phyloP scores from a whole-genome alignment of 2,888 invertebrate genomes.

The Onthophagus sagittarius region DNA sequence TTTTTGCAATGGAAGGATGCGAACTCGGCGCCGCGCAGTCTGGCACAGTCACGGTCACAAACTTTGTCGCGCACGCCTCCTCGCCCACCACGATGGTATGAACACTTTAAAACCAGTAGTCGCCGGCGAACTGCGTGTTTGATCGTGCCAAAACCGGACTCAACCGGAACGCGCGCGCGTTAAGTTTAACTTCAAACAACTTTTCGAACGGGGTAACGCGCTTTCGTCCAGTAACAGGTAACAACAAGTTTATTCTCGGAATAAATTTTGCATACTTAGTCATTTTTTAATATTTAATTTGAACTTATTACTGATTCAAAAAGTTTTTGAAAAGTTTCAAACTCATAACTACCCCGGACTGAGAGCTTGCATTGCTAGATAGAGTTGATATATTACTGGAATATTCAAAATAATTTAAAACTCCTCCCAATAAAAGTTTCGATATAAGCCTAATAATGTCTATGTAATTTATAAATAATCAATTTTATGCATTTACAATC shows the following conservation, averaged over 20 bases:
- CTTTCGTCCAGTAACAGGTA: neutral
- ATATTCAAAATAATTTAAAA: neutral
- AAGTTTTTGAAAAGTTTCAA: neutral
- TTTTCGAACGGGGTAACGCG: neutral
- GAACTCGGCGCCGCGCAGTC: neutral
- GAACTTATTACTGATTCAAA: neutral
- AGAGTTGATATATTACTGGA: neutral
- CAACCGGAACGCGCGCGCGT: neutral
- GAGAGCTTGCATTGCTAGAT: neutral
- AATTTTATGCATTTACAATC: too few relatives aligned
- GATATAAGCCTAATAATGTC: too few relatives aligned
- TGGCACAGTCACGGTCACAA: neutral
- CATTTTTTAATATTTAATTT: too few relatives aligned
- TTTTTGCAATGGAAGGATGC: neutral
- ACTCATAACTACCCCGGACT: neutral
- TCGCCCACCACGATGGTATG: neutral
- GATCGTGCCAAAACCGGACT: neutral
- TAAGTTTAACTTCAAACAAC: neutral
- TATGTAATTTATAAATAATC: too few relatives aligned
- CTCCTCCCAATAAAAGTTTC: too few relatives aligned
- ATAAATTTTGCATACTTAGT: too few relatives aligned
- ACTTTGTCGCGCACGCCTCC: neutral
- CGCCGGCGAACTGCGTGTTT: neutral
- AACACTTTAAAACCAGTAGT: neutral
- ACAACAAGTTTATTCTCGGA: neutral